Evolutionary conservation across 35 echinoderm and acorn worm species (phyloP), one percentile per base, ranked within the genome.

Genomic region (Eucidaris tribuloides): DNA sequence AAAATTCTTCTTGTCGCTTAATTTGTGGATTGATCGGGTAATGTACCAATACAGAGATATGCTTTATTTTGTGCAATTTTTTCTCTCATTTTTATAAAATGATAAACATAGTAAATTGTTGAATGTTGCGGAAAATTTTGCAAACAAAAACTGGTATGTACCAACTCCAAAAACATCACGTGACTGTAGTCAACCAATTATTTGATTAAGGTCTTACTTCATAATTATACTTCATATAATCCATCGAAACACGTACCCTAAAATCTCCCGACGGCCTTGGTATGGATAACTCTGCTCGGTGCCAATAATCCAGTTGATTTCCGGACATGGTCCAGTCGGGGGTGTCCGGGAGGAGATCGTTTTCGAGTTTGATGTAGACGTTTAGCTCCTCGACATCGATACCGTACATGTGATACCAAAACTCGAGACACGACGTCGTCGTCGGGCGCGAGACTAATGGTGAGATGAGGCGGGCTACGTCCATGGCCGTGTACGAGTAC

Each of bases 381-480:
- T 85, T 83, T 4, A 96, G 80, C 18, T 42, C 58, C 50, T 96
- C 89, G 0, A 96, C 85, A 42, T 87, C 89, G 2, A 33, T 20
- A 18, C 93, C 93, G 30, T 91, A 96, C 93, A 96, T 96, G 40
- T 96, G 93, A 46, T 88, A 96, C 93, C 93, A 96, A 45, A 96
- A 96, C 42, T 83, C 83, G 4, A 96, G 23, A 34, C 93, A 96
- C 6, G 87, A 94, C 22, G 61, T 18, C 19, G 7, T 1, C 42
- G 41, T 42, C 66, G 83, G 89, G 0, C 54, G 36, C 2, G 42
- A 25, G 15, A 81, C 74, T 49, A 58, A 40, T 1, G 92, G 92
- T 9, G 87, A 90, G 39, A 42, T 56, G n/a, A 94, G 66, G 46
- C 92, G 81, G 11, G 92, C 81, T 25, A 22, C 37, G 2, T 56